Evolutionary conservation across 1,140 invertebrate genomes (phyloP).

Genomic region (Drosophila lowei): DNA sequence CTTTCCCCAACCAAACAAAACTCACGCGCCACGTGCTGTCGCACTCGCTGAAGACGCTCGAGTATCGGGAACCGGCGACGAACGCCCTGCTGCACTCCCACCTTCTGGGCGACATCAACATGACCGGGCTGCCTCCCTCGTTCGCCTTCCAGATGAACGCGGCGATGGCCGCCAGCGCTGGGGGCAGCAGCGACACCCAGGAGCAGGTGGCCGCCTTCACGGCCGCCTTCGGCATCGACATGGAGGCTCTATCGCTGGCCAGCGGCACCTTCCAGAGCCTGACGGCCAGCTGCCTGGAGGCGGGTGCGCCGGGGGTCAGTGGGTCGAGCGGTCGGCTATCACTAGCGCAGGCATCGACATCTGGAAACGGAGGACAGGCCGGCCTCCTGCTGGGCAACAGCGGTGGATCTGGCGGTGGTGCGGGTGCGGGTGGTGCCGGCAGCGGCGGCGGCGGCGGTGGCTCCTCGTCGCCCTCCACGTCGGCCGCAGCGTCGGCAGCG

Average conservation of each 20-base stretch:
- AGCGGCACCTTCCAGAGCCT: conserved; percentile 75
- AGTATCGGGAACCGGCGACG: conserved; percentile 88
- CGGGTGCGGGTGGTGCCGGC: conserved; percentile 18
- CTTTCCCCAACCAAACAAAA: conserved; percentile 94
- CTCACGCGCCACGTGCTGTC: conserved; percentile 93
- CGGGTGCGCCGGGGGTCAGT: conserved; percentile 11
- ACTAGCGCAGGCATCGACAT: conserved; percentile 9
- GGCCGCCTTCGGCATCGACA: conserved; percentile 71
- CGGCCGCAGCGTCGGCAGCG: conserved; percentile 75
- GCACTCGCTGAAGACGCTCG: conserved; percentile 92
- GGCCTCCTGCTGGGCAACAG: conserved; percentile 9
- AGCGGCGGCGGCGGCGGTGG: conserved; percentile 43
- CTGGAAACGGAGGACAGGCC: conserved; percentile 13
- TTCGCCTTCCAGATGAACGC: conserved; percentile 84
- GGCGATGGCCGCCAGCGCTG: conserved; percentile 73
- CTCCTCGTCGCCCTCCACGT: conserved; percentile 74
- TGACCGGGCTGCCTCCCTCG: conserved; percentile 72
- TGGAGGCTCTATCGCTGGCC: conserved; percentile 81
- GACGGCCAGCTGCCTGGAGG: conserved; percentile 56
- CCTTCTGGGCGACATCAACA: conserved; percentile 83
- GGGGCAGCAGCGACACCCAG: conserved; percentile 83
- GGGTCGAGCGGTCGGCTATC: conserved; percentile 6
- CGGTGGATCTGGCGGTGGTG: conserved; percentile 17
- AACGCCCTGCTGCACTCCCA: conserved; percentile 84
- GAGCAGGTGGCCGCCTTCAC: conserved; percentile 83